Percentiles rank a stretch among this genome's conserved stretches.
Conservation (phyloP, 2,888 invertebrate genomes). For the Ichneumoninae sp. region DNA sequence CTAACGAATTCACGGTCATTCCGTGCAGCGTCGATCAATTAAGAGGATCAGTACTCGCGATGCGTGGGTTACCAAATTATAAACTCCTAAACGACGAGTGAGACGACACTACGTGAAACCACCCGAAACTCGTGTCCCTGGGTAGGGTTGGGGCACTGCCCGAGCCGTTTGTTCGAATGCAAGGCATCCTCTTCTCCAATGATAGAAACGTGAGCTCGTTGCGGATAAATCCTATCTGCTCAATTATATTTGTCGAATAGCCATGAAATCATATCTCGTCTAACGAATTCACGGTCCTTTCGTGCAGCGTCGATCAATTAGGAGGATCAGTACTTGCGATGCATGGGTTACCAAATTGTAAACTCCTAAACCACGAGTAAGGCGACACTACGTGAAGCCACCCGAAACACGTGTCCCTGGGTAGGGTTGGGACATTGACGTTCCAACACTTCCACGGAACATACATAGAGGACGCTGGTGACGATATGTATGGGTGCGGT, state of each 20-base stretch:
- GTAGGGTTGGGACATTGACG: constrained; percentile 30
- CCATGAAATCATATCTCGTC: too few species aligned
- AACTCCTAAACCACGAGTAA: constrained; percentile 19
- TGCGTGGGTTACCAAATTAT: background rate
- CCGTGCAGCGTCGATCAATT: background rate
- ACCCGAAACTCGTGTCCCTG: constrained; percentile 6
- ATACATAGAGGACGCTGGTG: constrained; percentile 26
- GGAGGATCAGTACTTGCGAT: background rate
- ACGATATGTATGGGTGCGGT: constrained; percentile 24
- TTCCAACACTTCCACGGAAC: constrained; percentile 40
- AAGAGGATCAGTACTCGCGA: background rate
- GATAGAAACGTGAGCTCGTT: background rate
- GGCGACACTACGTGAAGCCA: constrained; percentile 12
- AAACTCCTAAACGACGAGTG: constrained; percentile 15
- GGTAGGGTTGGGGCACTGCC: constrained; percentile 17
- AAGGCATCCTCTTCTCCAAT: background rate
- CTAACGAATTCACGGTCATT: background rate
- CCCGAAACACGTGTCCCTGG: constrained; percentile 8
- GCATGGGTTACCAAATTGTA: background rate
- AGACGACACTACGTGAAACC: constrained; percentile 9
- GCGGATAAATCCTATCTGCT: background rate
- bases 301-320: background rate
- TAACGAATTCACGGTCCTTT: background rate
- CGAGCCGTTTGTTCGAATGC: background rate
- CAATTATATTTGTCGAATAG: background rate